phyloP scores from a whole-genome alignment of 2,797 vertebrate species.

The Ceyx erithaca region DNA sequence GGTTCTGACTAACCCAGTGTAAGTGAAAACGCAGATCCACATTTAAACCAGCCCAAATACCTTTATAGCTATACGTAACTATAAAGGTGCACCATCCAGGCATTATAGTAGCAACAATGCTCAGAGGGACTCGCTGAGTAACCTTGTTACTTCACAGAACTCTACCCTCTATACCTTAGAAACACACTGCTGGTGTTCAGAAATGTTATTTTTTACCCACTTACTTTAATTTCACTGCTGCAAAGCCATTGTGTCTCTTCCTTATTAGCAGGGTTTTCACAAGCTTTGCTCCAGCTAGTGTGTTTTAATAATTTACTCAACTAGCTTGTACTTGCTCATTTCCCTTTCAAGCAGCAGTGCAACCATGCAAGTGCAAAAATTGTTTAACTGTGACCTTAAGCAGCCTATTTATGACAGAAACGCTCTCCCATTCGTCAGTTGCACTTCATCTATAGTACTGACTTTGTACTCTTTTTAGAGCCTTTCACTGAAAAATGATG shows the following conservation, averaged over 20 bases:
- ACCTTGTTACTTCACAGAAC: background rate
- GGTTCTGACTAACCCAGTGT: too few relatives aligned
- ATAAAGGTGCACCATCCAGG: background rate
- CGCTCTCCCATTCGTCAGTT: slow-evolving; percentile 16
- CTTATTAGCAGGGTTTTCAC: background rate
- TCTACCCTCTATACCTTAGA: background rate
- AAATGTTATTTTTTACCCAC: background rate
- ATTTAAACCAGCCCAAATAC: background rate
- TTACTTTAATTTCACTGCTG: background rate
- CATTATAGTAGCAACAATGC: background rate
- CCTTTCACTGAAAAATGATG: background rate
- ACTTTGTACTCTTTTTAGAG: background rate
- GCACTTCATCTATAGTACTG: background rate
- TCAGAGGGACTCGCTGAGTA: background rate
- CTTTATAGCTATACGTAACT: background rate
- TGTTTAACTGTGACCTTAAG: slow-evolving; percentile 27
- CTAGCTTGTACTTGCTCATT: background rate
- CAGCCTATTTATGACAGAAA: slow-evolving; percentile 13
- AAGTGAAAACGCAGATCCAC: background rate
- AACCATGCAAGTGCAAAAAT: background rate
- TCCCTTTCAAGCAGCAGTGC: slow-evolving; percentile 19
- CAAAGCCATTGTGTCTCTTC: slow-evolving; percentile 4
- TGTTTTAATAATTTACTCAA: slow-evolving; percentile 36
- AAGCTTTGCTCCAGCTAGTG: background rate
- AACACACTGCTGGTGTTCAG: background rate